A percentile compares a stretch with the other conserved stretches of the same genome.
Evolutionary conservation across 2,888 invertebrate species (phyloP).

Genomic region (Drosophila gaucha): DNA sequence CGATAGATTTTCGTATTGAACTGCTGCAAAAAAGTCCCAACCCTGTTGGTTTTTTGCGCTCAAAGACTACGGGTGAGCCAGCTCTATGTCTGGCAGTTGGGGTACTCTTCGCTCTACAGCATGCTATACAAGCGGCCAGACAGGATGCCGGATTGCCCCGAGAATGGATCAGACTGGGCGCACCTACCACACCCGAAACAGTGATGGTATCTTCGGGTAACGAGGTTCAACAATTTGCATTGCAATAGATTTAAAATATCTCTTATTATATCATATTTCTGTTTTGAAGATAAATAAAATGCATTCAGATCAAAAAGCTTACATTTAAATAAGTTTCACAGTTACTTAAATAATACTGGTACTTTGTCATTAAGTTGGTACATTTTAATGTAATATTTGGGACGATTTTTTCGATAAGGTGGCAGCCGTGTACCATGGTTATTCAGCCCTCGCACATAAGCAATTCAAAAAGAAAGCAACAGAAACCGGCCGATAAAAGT

Average conservation of each 20-base stretch:
- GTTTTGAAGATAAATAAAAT: too few relatives aligned
- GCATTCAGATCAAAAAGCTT: too few relatives aligned
- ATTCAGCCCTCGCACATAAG: too few relatives aligned
- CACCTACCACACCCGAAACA: slow-evolving; percentile 82
- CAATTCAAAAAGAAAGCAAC: too few relatives aligned
- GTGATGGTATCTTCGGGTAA: slow-evolving; percentile 72
- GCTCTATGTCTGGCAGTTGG: slow-evolving; percentile 86
- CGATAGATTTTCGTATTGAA: slow-evolving; percentile 90
- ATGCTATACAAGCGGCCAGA: slow-evolving; percentile 89
- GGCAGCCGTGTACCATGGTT: too few relatives aligned
- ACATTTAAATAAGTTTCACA: too few relatives aligned
- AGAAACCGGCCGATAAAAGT: too few relatives aligned
- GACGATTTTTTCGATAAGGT: too few relatives aligned
- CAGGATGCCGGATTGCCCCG: slow-evolving; percentile 86
- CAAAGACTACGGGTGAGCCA: slow-evolving; percentile 90
- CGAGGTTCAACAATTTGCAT: slow-evolving; percentile 38
- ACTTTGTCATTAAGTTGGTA: too few relatives aligned
- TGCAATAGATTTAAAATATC: slow-evolving; percentile 8
- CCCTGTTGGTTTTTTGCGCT: slow-evolving; percentile 88
- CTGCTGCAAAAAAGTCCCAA: slow-evolving; percentile 86
- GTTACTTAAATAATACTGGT: too few relatives aligned
- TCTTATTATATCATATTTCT: too few relatives aligned
- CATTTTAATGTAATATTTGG: too few relatives aligned
- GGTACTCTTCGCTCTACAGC: slow-evolving; percentile 88
- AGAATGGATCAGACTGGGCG: slow-evolving; percentile 79